Conservation (phyloP, 2,888 invertebrate species). For the Hirtodrosophila alboralis region DNA sequence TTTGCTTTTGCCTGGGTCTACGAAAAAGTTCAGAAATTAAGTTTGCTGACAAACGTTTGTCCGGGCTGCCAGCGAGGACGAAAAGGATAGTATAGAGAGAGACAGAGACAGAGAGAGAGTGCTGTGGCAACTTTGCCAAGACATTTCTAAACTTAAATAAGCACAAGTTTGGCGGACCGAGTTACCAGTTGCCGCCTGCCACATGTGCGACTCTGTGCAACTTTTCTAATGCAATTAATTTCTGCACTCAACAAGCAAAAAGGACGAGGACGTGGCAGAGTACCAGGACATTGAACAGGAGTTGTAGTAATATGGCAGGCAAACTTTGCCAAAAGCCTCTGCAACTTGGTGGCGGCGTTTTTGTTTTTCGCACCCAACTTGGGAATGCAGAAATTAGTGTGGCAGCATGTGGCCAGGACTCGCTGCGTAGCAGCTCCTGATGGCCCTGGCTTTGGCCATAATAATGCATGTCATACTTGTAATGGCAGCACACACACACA, state of each 20-base stretch:
- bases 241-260: slow-evolving; percentile 71
- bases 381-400: slow-evolving; percentile 77
- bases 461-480: slow-evolving; percentile 72
- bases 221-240: slow-evolving; percentile 80
- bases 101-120: too few relatives aligned
- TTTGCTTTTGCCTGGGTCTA: slow-evolving; percentile 59
- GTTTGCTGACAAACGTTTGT: slow-evolving; percentile 79
- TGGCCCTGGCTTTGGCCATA: slow-evolving; percentile 43
- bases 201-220: slow-evolving; percentile 71
- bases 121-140: slow-evolving; percentile 65
- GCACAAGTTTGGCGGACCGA: slow-evolving; percentile 67
- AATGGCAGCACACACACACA: slow-evolving; percentile 66
- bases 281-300: not conserved
- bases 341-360: slow-evolving; percentile 58
- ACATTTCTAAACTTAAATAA: slow-evolving; percentile 79
- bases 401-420: slow-evolving; percentile 72
- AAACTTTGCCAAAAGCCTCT: slow-evolving; percentile 48
- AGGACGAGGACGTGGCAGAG: slow-evolving; percentile 4
- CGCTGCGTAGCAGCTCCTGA: slow-evolving; percentile 23
- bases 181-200: slow-evolving; percentile 55
- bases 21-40: slow-evolving; percentile 79
- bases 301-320: slow-evolving; percentile 31
- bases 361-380: slow-evolving; percentile 76
- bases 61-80: slow-evolving; percentile 26
- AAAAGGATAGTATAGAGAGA: too few relatives aligned